Conservation (phyloP, 2,797 vertebrate species). For the Antrozous pallidus region DNA sequence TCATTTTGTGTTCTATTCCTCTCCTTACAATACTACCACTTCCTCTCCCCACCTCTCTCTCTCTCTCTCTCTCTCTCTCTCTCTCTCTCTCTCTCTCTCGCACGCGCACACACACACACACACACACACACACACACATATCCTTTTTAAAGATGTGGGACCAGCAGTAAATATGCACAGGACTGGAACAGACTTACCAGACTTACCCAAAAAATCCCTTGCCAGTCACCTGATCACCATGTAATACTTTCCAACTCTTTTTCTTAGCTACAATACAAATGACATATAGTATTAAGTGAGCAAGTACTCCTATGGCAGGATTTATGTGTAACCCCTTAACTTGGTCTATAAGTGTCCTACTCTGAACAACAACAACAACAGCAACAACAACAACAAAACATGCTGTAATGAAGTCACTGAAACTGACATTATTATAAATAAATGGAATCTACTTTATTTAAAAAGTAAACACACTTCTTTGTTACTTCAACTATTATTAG, state of each 20-base stretch:
- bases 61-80: background rate
- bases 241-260: background rate
- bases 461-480: background rate
- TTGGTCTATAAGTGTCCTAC: background rate
- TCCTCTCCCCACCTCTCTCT: background rate
- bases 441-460: background rate
- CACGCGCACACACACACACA: too few relatives aligned
- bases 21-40: too few relatives aligned
- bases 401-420: constrained; percentile 3
- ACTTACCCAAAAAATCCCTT: background rate
- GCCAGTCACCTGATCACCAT: background rate
- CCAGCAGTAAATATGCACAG: background rate
- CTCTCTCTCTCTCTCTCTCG: background rate
- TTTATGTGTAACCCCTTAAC: background rate
- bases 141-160: background rate
- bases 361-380: background rate
- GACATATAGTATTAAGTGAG: background rate
- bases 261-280: background rate
- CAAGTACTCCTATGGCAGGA: background rate
- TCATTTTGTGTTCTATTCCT: background rate
- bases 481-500: background rate
- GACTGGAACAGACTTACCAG: background rate
- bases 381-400: background rate
- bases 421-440: background rate
- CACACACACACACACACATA: background rate